Evolutionary conservation across 37 sponge, comb jelly and placozoan genomes (phyloP).

Genomic region (Chondrilla cf. caribensis): DNA sequence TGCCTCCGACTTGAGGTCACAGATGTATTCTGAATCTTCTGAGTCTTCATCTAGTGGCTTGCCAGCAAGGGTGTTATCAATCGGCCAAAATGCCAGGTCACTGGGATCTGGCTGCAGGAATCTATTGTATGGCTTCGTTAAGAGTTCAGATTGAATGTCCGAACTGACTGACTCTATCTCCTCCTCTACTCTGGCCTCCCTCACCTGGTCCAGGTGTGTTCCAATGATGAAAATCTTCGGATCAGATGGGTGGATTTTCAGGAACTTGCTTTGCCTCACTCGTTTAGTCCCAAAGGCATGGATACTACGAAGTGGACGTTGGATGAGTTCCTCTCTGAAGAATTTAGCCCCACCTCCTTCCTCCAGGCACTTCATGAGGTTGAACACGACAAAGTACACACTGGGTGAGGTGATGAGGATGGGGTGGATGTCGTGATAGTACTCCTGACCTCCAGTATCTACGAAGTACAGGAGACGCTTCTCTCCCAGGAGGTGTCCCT

Average conservation of each 20-base stretch:
- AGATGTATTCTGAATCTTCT: no score
- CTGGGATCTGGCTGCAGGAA: neutral
- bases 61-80: conserved; percentile 3
- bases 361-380: no score
- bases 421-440: no score
- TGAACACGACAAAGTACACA: no score
- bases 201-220: neutral
- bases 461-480: no score
- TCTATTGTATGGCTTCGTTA: neutral
- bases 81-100: neutral
- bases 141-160: neutral
- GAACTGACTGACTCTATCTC: neutral
- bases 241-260: neutral
- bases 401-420: no score
- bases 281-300: neutral
- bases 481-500: no score
- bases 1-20: no score
- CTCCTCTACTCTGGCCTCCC: neutral
- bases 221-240: neutral
- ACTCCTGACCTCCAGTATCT: no score
- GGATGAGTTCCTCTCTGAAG: no score
- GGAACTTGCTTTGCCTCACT: neutral
- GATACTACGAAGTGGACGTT: neutral
- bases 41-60: no score
- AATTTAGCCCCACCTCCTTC: no score